Percentiles rank a stretch among this genome's conserved stretches.
These are phyloP conservation scores for Osedax fenrisi DNA, from an alignment of 2,888 invertebrate genomes.

Conservation along the genomic window DNA sequence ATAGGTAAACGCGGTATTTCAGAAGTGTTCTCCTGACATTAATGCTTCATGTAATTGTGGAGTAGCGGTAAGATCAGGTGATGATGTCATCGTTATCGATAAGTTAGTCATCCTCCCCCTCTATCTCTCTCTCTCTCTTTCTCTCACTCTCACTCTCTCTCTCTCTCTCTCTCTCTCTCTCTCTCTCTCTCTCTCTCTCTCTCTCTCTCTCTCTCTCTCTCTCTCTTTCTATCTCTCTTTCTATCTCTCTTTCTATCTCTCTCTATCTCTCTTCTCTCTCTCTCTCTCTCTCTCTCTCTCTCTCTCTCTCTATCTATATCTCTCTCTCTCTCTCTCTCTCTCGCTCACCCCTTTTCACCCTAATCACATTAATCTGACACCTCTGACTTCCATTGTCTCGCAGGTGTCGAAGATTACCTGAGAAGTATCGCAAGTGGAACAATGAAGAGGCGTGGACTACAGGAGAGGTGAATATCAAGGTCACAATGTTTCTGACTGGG, in stretches of 20 bases:
- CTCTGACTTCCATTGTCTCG: background rate
- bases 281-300: background rate
- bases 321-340: background rate
- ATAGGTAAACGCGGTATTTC: slow-evolving; percentile 35
- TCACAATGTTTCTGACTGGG: background rate
- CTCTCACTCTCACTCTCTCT: background rate
- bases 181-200: background rate
- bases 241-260: background rate
- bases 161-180: background rate
- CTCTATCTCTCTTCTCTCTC: background rate
- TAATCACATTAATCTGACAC: background rate
- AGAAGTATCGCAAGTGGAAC: background rate
- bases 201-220: background rate
- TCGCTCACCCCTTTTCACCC: background rate
- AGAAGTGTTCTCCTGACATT: slow-evolving; percentile 29
- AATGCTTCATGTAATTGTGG: slow-evolving; percentile 37
- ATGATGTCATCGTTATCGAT: slow-evolving; percentile 36
- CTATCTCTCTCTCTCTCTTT: background rate
- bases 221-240: background rate
- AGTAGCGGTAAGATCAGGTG: slow-evolving; percentile 35
- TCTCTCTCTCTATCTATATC: too few relatives aligned
- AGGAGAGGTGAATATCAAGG: background rate
- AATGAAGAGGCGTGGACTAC: background rate
- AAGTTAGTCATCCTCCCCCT: background rate
- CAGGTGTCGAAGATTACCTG: background rate